These are phyloP conservation scores for Astreopora myriophthalma DNA, from an alignment of 64 coral and sea anemone species.

Conservation along the genomic window DNA sequence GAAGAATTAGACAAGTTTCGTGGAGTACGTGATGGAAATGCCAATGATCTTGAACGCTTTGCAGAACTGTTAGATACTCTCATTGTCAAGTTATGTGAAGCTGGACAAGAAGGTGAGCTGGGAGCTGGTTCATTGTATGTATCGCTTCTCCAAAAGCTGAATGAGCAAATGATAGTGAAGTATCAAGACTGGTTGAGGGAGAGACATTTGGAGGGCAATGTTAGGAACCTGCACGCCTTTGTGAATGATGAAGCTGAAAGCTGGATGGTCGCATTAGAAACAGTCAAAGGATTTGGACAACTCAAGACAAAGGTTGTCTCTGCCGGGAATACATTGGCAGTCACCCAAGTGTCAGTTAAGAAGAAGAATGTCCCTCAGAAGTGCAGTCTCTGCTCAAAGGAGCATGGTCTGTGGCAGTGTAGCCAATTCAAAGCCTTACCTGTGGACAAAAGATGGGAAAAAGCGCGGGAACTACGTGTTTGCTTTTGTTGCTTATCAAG, in stretches of 20 bases:
- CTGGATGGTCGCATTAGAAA: slow-evolving; percentile 3
- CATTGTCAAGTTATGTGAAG: neutral
- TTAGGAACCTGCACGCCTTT: neutral
- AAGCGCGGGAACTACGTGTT: neutral
- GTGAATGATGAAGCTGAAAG: slow-evolving; percentile 25
- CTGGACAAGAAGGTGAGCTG: neutral
- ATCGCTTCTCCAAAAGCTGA: slow-evolving; percentile 16
- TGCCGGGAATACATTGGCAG: neutral
- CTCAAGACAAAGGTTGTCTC: neutral
- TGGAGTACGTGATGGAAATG: no score
- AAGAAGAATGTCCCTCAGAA: neutral
- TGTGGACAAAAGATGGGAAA: neutral
- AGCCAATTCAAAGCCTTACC: neutral
- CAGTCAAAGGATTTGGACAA: neutral
- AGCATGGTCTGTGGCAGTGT: slow-evolving; percentile 29
- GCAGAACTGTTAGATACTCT: neutral
- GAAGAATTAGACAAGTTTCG: no score
- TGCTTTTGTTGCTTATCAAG: slow-evolving; percentile 5
- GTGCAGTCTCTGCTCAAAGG: neutral
- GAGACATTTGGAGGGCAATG: slow-evolving; percentile 2
- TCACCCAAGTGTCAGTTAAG: neutral
- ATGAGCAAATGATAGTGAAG: neutral
- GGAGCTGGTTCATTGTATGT: neutral
- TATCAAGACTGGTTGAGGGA: neutral
- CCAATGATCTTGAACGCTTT: no score